Evolutionary conservation across 2,888 invertebrate genomes (phyloP).

Genomic region (Caenorhabditis sulstoni): DNA sequence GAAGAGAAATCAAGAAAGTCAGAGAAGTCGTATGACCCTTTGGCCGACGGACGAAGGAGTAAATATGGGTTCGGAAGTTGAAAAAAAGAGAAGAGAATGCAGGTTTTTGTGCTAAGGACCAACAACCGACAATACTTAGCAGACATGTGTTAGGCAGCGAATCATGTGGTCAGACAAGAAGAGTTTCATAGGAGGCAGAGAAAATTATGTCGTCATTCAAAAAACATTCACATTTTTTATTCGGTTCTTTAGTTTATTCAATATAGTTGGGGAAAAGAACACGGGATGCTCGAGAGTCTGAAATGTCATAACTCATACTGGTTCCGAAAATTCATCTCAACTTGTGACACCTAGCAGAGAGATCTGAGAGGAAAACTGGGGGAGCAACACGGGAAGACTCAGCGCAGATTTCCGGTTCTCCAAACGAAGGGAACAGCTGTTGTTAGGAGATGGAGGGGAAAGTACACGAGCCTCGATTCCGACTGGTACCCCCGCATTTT

Average conservation of each 20-base stretch:
- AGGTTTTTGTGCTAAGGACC: slow-evolving; percentile 13
- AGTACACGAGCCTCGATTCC: slow-evolving; percentile 29
- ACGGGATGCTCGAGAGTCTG: too few species aligned
- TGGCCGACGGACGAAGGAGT: slow-evolving; percentile 1
- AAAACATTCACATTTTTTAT: background rate
- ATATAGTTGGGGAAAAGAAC: too few species aligned
- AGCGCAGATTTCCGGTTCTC: slow-evolving; percentile 37
- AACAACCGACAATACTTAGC: slow-evolving; percentile 32
- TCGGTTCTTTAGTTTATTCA: too few species aligned
- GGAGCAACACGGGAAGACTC: slow-evolving; percentile 21
- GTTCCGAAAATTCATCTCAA: slow-evolving; percentile 43
- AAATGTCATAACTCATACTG: background rate
- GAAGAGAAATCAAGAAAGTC: slow-evolving; percentile 23
- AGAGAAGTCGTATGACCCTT: slow-evolving; percentile 28
- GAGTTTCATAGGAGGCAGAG: background rate
- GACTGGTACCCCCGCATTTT: background rate
- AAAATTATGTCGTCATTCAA: background rate
- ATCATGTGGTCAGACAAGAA: slow-evolving; percentile 48
- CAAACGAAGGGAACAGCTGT: slow-evolving; percentile 38
- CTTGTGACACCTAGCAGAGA: slow-evolving; percentile 45
- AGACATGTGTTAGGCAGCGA: slow-evolving; percentile 35
- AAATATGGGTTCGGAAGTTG: slow-evolving; percentile 47
- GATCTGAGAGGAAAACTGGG: background rate
- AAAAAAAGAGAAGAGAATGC: slow-evolving; percentile 21
- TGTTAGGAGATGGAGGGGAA: slow-evolving; percentile 30